Conservation (phyloP, 2,113 vertebrate species). For the Anguilla japonica region DNA sequence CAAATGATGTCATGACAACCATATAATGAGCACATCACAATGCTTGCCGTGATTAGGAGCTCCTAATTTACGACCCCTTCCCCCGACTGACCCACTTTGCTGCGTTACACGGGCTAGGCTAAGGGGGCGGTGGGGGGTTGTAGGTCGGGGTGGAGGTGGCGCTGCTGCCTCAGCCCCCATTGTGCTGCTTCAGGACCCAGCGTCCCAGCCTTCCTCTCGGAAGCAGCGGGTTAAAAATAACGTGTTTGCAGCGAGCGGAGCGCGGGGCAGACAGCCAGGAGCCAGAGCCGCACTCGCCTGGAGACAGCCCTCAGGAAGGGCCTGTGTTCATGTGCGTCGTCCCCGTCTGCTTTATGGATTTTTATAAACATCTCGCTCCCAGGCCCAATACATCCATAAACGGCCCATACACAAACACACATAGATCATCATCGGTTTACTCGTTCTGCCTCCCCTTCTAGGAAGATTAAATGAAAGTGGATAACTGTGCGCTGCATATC, state of each 20-base stretch:
- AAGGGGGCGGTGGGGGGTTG: background rate
- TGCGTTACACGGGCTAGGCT: background rate
- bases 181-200: background rate
- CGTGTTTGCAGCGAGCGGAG: background rate
- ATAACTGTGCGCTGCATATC: background rate
- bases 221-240: constrained; percentile 31
- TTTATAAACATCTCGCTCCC: constrained; percentile 18
- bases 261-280: constrained; percentile 20
- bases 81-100: background rate
- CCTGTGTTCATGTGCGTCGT: background rate
- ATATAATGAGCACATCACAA: background rate
- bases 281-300: background rate
- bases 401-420: constrained; percentile 19
- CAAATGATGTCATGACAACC: background rate
- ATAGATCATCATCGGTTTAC: constrained; percentile 18
- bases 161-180: background rate
- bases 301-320: constrained; percentile 19
- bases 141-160: background rate
- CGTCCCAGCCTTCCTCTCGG: background rate
- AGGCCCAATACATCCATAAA: constrained; percentile 16
- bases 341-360: constrained; percentile 18
- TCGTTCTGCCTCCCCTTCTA: background rate
- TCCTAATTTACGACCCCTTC: background rate
- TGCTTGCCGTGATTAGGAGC: background rate
- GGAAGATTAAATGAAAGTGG: constrained; percentile 7